Conservation (phyloP, 2,888 invertebrate genomes). For the Chamaedrilus cognettii region DNA sequence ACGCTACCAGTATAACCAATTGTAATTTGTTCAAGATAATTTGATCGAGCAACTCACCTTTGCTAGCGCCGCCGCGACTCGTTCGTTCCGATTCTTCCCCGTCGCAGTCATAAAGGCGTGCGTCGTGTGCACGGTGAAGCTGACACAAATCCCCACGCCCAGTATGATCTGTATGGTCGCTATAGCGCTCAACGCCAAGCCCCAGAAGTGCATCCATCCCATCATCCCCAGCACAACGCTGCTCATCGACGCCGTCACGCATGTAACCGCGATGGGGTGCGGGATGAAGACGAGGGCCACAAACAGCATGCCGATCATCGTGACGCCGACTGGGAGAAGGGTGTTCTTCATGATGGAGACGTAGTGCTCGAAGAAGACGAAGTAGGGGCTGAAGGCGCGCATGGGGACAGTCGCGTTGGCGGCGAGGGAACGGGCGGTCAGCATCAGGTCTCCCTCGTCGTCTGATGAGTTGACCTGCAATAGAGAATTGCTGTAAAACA, state of each 20-base stretch:
- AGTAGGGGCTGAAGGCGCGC: conserved; percentile 36
- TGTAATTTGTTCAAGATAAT: no score
- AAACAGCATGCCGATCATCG: conserved; percentile 40
- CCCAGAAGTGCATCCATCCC: conserved; percentile 38
- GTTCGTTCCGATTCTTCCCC: conserved; percentile 39
- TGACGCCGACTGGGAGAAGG: conserved; percentile 38
- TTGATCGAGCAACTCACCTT: no score
- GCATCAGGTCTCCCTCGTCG: conserved; percentile 32
- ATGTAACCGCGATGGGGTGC: conserved; percentile 40
- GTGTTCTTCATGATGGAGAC: conserved; percentile 40
- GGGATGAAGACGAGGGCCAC: conserved; percentile 42
- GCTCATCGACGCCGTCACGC: conserved; percentile 39
- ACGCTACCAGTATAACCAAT: no score
- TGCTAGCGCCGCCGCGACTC: conserved; percentile 37
- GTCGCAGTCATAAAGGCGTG: conserved; percentile 41
- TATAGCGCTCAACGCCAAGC: conserved; percentile 37
- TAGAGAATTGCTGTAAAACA: no score
- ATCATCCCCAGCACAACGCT: conserved; percentile 39
- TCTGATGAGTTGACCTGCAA: conserved; percentile 84
- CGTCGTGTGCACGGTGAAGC: conserved; percentile 40
- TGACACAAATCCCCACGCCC: conserved; percentile 39
- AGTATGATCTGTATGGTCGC: conserved; percentile 40
- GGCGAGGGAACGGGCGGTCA: conserved; percentile 29
- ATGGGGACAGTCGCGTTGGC: conserved; percentile 35
- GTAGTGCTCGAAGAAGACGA: conserved; percentile 40